Percentiles rank a stretch among this genome's conserved stretches.
phyloP scores from a whole-genome alignment of 2,113 vertebrate genomes.

The Peromyscus polionotus region DNA sequence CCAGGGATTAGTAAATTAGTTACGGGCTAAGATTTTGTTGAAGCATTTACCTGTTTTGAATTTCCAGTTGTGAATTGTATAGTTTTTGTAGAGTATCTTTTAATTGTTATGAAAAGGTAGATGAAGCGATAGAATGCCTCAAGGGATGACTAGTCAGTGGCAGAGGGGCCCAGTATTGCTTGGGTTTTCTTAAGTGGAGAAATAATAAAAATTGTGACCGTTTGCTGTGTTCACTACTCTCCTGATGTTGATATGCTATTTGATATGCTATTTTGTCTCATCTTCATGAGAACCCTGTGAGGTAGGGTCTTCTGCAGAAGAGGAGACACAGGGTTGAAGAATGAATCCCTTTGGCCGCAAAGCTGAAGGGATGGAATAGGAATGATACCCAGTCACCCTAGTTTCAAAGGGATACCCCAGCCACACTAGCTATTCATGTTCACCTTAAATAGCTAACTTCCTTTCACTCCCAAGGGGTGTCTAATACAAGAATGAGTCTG shows the following conservation, averaged over 20 bases:
- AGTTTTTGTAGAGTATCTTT: background rate
- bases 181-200: constrained; percentile 27
- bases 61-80: background rate
- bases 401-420: background rate
- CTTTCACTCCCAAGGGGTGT: background rate
- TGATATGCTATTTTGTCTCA: background rate
- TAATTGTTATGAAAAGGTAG: background rate
- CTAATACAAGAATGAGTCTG: constrained; percentile 26
- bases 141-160: background rate
- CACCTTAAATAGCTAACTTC: constrained; percentile 14
- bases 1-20: constrained; percentile 11
- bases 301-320: background rate
- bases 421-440: background rate
- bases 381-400: background rate
- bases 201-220: background rate
- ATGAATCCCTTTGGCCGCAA: background rate
- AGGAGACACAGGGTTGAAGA: background rate
- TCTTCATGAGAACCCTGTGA: background rate
- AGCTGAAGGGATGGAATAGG: background rate
- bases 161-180: background rate
- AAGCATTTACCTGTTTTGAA: constrained; percentile 9
- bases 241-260: background rate
- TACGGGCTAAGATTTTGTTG: constrained; percentile 25
- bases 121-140: background rate
- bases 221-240: background rate